Evolutionary conservation across 2,888 invertebrate genomes (phyloP).

Genomic region (Torymus aiolomorphi): DNA sequence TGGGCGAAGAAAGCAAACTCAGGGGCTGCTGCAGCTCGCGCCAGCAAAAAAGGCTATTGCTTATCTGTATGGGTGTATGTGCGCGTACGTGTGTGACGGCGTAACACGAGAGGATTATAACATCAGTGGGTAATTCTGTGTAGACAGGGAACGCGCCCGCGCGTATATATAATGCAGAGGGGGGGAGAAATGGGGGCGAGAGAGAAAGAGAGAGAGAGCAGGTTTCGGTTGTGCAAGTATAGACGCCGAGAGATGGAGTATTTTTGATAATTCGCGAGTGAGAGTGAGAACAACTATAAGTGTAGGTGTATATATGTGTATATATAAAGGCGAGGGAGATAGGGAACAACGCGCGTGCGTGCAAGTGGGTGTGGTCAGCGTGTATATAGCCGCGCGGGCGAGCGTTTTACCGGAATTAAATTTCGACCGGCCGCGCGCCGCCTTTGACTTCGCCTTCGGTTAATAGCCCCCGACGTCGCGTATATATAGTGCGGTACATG

Average conservation of each 20-base stretch:
- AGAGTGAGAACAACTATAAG: too few relatives aligned
- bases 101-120: slow-evolving; percentile 76
- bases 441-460: too few relatives aligned
- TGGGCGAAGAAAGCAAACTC: slow-evolving; percentile 24
- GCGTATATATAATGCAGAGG: background rate
- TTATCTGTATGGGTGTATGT: slow-evolving; percentile 69
- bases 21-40: slow-evolving; percentile 64
- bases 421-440: slow-evolving; percentile 6
- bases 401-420: slow-evolving; percentile 48
- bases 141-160: slow-evolving; percentile 1
- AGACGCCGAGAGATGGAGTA: background rate
- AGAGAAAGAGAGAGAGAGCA: background rate
- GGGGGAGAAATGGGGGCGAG: background rate
- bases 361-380: background rate
- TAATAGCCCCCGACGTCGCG: too few relatives aligned
- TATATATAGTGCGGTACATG: too few relatives aligned
- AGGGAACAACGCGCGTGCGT: background rate
- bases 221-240: background rate
- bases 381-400: background rate
- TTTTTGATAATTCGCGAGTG: background rate
- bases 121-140: slow-evolving; percentile 73
- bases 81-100: slow-evolving; percentile 72
- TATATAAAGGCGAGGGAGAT: background rate
- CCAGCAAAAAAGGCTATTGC: slow-evolving; percentile 66
- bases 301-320: too few relatives aligned